These are phyloP conservation scores for Muscicapa comitata DNA, from an alignment of 2,797 vertebrate genomes.

Conservation along the genomic window DNA sequence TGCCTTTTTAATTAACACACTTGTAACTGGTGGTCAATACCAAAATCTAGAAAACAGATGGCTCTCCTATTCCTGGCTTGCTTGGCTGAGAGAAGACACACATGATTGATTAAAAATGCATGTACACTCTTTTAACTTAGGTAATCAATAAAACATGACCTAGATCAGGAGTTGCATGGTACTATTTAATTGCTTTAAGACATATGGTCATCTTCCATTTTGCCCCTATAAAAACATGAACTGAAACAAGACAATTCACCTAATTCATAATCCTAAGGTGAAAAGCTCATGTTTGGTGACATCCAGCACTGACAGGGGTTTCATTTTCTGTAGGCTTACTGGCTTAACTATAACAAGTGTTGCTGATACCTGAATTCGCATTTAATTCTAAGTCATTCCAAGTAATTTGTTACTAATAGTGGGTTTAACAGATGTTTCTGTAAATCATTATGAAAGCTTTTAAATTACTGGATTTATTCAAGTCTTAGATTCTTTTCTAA, in stretches of 20 bases:
- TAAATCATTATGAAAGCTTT: conserved; percentile 1
- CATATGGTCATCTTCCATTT: not conserved
- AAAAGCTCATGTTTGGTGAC: not conserved
- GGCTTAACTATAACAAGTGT: not conserved
- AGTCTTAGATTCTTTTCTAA: not conserved
- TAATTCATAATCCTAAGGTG: not conserved
- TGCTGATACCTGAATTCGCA: not conserved
- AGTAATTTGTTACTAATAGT: conserved; percentile 11
- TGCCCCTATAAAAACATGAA: not conserved
- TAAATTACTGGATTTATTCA: conserved; percentile 24
- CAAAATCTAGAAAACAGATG: not conserved
- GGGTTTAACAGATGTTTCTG: not conserved
- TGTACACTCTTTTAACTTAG: not conserved
- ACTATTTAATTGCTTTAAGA: not conserved
- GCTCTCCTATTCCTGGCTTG: not conserved
- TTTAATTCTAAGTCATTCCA: not conserved
- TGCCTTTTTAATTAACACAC: not conserved
- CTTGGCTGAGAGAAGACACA: not conserved
- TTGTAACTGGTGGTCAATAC: not conserved
- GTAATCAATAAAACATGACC: not conserved
- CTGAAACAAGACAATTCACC: not conserved
- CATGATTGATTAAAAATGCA: not conserved
- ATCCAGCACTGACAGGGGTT: not conserved
- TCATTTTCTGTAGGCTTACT: not conserved
- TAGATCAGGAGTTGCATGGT: not conserved